Conservation (phyloP, 2,113 vertebrate genomes). For the Carettochelys insculpta region DNA sequence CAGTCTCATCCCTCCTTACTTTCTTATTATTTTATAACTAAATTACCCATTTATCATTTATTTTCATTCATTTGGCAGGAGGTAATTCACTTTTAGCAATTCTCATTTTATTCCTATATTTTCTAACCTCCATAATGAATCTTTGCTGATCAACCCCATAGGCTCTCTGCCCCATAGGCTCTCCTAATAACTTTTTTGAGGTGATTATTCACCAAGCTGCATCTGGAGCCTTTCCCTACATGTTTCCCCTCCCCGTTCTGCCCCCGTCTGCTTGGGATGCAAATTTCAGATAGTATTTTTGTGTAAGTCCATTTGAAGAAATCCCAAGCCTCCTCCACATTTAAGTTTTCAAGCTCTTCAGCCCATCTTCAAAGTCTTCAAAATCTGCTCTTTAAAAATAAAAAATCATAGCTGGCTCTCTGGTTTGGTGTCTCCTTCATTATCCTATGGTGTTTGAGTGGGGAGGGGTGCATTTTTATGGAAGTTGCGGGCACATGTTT, state of each 20-base stretch:
- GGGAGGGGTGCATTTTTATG: slow-evolving; percentile 51
- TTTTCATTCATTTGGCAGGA: background rate
- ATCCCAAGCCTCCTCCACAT: background rate
- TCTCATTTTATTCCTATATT: background rate
- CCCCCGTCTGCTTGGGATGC: background rate
- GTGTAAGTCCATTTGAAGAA: background rate
- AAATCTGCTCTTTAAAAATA: background rate
- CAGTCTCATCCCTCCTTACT: background rate
- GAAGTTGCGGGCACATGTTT: slow-evolving; percentile 60
- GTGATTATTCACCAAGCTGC: background rate
- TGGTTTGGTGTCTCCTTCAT: background rate
- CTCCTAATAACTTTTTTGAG: background rate
- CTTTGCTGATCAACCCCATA: background rate
- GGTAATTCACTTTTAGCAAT: background rate
- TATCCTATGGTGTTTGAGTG: background rate
- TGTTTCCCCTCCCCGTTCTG: no score
- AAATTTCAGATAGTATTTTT: background rate
- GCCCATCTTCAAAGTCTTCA: background rate
- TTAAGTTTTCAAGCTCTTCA: background rate
- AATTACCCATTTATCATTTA: background rate
- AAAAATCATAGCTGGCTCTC: background rate
- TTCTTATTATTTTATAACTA: background rate
- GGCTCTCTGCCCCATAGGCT: background rate
- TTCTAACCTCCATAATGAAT: background rate
- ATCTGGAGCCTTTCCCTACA: background rate